Evolutionary conservation across 2,113 vertebrate species (phyloP).

Genomic region (Callorhinus ursinus): DNA sequence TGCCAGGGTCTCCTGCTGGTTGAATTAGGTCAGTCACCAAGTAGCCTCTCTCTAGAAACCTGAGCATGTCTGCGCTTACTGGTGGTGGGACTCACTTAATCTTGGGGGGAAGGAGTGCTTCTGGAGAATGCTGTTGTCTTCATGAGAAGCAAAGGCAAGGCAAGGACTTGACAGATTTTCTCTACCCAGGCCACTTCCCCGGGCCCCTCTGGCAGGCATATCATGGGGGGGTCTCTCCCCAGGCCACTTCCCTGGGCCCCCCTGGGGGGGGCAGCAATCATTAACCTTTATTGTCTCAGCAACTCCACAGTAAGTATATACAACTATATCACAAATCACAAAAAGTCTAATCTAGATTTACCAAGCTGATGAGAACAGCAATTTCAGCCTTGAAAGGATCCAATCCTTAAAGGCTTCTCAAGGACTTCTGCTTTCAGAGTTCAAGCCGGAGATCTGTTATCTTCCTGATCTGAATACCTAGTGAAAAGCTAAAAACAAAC

Average conservation of each 20-base stretch:
- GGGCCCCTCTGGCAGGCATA: background rate
- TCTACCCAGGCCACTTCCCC: background rate
- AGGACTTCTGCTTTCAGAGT: background rate
- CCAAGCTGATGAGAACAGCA: background rate
- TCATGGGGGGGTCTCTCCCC: background rate
- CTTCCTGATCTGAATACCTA: slow-evolving; percentile 11
- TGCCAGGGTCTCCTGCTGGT: background rate
- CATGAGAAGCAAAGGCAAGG: background rate
- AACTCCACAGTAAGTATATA: background rate
- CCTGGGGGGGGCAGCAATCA: background rate
- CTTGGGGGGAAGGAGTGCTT: background rate
- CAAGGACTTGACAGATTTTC: background rate
- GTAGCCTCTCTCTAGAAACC: background rate
- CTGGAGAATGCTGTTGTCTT: background rate
- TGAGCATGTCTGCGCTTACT: background rate
- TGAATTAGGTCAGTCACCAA: background rate
- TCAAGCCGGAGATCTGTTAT: background rate
- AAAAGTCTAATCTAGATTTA: background rate
- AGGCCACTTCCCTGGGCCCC: no score
- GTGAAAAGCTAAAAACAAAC: background rate
- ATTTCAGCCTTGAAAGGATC: background rate
- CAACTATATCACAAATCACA: background rate
- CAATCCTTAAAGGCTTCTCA: background rate
- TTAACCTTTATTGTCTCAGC: background rate
- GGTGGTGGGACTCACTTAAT: background rate